A percentile compares a stretch with the other conserved stretches of the same genome.
Evolutionary conservation across 2,113 vertebrate genomes (phyloP).

Genomic region (Empidonax alnorum): DNA sequence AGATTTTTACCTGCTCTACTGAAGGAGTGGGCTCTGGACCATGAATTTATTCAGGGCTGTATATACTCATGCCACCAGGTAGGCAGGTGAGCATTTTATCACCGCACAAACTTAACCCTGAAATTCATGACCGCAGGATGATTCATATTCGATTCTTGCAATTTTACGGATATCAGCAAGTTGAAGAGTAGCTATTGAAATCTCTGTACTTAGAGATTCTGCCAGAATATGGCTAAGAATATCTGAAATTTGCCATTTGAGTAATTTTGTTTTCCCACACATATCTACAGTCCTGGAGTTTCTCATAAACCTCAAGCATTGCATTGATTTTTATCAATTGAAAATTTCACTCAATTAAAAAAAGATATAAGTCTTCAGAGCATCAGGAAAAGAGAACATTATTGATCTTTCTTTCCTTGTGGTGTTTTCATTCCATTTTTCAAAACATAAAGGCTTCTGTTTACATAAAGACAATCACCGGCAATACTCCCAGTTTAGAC

Average conservation of each 20-base stretch:
- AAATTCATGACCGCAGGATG: rapidly evolving
- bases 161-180: neutral
- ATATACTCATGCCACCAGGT: neutral
- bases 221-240: neutral
- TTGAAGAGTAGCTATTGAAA: neutral
- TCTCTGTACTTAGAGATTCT: neutral
- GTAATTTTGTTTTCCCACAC: neutral
- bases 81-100: neutral
- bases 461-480: constrained; percentile 4
- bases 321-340: neutral
- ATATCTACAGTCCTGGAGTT: neutral
- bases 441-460: neutral
- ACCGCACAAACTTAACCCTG: neutral
- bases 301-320: neutral
- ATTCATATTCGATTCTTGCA: neutral
- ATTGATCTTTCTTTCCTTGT: neutral
- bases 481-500: neutral
- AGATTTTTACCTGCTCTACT: neutral
- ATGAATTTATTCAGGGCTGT: neutral
- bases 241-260: neutral
- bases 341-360: neutral
- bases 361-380: neutral
- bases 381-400: neutral
- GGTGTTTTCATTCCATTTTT: neutral
- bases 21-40: neutral